Evolutionary conservation across 1,140 invertebrate species (phyloP).

Genomic region (Drosophila parvula): DNA sequence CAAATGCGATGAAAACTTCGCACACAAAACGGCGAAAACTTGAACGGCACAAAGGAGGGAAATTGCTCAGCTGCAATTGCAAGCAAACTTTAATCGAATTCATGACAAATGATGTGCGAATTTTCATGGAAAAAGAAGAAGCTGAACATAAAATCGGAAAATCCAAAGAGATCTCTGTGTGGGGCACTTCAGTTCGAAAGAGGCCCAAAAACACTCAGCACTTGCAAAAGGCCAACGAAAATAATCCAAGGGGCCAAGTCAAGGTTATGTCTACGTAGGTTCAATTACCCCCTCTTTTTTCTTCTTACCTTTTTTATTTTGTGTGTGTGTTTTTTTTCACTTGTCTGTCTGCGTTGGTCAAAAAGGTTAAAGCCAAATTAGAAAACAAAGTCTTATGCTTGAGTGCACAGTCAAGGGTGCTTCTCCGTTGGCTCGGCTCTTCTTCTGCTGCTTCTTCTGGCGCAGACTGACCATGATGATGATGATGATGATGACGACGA

Average conservation of each 20-base stretch:
- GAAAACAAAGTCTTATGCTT: conserved; percentile 76
- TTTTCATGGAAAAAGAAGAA: conserved; percentile 41
- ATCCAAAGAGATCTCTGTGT: conserved; percentile 1
- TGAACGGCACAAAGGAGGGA: background rate
- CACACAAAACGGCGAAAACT: conserved; percentile 20
- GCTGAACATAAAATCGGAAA: background rate
- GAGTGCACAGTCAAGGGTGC: conserved; percentile 62
- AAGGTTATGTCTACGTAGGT: conserved; percentile 72
- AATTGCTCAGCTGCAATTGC: conserved; percentile 55
- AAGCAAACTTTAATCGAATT: conserved; percentile 73
- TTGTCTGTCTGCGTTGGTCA: conserved; percentile 50
- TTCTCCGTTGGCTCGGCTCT: conserved; percentile 11
- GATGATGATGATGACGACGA: conserved; percentile 33
- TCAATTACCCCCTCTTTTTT: conserved; percentile 64
- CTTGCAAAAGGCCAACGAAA: conserved; percentile 22
- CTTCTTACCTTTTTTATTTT: conserved; percentile 16
- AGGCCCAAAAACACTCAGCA: background rate
- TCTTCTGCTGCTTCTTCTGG: conserved; percentile 15
- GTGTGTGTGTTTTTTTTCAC: conserved; percentile 19
- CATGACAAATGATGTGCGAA: conserved; percentile 79
- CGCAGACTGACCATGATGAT: conserved; percentile 19
- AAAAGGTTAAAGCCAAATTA: conserved; percentile 77
- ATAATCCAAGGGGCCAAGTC: conserved; percentile 52
- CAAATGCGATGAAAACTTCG: conserved; percentile 15
- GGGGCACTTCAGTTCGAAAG: background rate